Conservation (phyloP, 2,888 invertebrate genomes). For the Habrosyne pyritoides region DNA sequence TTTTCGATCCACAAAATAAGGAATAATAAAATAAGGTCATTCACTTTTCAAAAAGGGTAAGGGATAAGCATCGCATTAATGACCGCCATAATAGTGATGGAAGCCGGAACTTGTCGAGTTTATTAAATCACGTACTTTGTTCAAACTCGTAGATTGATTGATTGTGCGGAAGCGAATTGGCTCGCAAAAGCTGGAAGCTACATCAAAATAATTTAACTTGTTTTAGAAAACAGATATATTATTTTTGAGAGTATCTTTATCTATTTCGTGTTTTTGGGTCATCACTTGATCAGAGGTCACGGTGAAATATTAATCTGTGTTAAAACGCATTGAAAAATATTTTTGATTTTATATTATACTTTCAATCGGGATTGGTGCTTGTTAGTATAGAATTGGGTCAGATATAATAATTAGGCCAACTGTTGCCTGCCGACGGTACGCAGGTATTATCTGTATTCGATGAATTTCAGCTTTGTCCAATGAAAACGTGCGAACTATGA, state of each 20-base stretch:
- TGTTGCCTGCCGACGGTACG: conserved; percentile 9
- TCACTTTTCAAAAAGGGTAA: neutral
- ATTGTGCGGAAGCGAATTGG: neutral
- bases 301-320: too few species aligned
- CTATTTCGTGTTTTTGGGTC: neutral
- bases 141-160: neutral
- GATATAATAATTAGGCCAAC: conserved; percentile 24
- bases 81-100: neutral
- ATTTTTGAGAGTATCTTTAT: neutral
- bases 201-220: neutral
- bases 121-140: neutral
- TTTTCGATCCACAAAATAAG: neutral
- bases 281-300: too few species aligned
- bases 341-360: neutral
- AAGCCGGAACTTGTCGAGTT: conserved; percentile 1
- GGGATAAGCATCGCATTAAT: neutral
- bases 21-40: neutral
- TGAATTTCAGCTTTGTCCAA: conserved; percentile 25
- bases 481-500: conserved; percentile 25
- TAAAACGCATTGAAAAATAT: neutral
- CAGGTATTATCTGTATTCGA: conserved; percentile 25
- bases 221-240: neutral
- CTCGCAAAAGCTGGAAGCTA: neutral
- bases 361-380: neutral
- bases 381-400: conserved; percentile 31